These are phyloP conservation scores for Epistrophella euchroma DNA, from an alignment of 2,888 invertebrate genomes.

Conservation along the genomic window DNA sequence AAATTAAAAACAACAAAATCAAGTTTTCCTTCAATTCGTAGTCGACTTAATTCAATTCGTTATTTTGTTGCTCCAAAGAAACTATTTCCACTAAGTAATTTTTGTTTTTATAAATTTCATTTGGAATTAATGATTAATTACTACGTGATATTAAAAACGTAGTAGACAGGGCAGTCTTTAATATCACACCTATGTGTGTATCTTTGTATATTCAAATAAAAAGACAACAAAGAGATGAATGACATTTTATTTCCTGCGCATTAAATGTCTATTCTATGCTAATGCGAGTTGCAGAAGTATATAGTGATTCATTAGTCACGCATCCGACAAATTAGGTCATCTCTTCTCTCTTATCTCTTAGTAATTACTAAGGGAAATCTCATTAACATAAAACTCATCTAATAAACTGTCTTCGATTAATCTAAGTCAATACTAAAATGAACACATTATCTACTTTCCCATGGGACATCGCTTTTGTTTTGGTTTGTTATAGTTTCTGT, in stretches of 20 bases:
- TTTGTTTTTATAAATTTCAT: background rate
- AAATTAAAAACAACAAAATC: no score
- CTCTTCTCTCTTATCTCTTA: slow-evolving; percentile 50
- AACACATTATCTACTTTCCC: background rate
- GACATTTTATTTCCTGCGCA: slow-evolving; percentile 69
- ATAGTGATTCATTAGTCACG: slow-evolving; percentile 56
- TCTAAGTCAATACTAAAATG: slow-evolving; percentile 45
- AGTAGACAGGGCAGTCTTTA: slow-evolving; percentile 20
- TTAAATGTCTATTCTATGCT: slow-evolving; percentile 28
- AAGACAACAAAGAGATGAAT: slow-evolving; percentile 18
- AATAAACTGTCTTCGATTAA: slow-evolving; percentile 49
- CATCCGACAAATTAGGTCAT: slow-evolving; percentile 58
- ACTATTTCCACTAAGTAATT: no score
- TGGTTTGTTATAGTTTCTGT: background rate
- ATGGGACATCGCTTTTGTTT: background rate
- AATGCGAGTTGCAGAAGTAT: slow-evolving; percentile 20
- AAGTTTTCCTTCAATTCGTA: no score
- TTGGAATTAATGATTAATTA: background rate
- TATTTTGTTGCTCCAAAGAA: no score
- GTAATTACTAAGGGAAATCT: slow-evolving; percentile 63
- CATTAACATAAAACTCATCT: slow-evolving; percentile 45
- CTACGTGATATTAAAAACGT: slow-evolving; percentile 7
- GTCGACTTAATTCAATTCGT: no score
- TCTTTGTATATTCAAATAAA: background rate
- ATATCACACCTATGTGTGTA: slow-evolving; percentile 8